These are phyloP conservation scores for Nomada goodeniana DNA, from an alignment of 2,888 invertebrate genomes.

Conservation along the genomic window DNA sequence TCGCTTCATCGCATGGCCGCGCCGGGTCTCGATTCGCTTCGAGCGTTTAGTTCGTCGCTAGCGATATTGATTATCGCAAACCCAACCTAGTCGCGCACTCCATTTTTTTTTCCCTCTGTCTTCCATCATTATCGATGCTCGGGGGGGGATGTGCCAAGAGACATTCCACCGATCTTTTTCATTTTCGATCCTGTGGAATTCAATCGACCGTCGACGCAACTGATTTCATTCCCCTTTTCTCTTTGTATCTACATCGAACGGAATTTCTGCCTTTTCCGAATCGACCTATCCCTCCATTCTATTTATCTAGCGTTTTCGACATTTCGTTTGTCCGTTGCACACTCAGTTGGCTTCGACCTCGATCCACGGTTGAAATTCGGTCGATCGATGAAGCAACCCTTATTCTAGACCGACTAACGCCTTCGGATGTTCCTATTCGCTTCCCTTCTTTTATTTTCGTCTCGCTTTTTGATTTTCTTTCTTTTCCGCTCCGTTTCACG, in stretches of 20 bases:
- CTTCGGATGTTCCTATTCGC: slow-evolving; percentile 56
- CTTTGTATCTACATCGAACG: not conserved
- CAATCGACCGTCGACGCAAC: not conserved
- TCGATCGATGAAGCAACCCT: slow-evolving; percentile 76
- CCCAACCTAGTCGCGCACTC: slow-evolving; percentile 36
- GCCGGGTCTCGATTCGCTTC: not conserved
- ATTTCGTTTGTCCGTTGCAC: slow-evolving; percentile 38
- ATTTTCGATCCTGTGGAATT: not conserved
- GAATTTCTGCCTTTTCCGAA: slow-evolving; percentile 11
- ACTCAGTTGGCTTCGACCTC: slow-evolving; percentile 70
- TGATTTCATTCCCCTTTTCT: not conserved
- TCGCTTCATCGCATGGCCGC: not conserved
- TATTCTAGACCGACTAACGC: slow-evolving; percentile 56
- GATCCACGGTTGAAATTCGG: slow-evolving; percentile 75
- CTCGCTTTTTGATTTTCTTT: not conserved
- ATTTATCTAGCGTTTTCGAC: slow-evolving; percentile 30
- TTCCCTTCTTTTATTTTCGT: slow-evolving; percentile 6
- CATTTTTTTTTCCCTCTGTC: slow-evolving; percentile 21
- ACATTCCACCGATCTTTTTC: not conserved
- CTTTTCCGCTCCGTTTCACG: slow-evolving; percentile 1
- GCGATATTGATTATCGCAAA: slow-evolving; percentile 56
- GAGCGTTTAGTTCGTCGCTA: slow-evolving; percentile 46
- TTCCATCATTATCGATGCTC: slow-evolving; percentile 41
- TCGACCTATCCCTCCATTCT: slow-evolving; percentile 42
- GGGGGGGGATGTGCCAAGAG: slow-evolving; percentile 25